Evolutionary conservation across 2,113 vertebrate genomes (phyloP), one percentile per base, ranked within the genome.

Genomic region (Chinchilla lanigera): DNA sequence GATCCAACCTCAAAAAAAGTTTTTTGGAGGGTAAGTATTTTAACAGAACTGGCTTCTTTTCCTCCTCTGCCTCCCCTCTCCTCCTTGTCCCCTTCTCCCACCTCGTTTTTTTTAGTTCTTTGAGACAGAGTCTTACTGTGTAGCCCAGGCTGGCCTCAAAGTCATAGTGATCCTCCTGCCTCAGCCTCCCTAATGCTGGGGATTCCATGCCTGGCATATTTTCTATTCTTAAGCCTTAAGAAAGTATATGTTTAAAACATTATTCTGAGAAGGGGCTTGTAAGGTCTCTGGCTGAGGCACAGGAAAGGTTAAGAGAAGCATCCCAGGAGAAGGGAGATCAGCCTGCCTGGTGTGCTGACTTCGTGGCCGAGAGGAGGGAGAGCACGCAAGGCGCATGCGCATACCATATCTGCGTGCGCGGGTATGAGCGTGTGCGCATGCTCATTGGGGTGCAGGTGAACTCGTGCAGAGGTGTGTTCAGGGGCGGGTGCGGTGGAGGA

Each of bases 21-120:
- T 16, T 20, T 22, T 71, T 69, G 47, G 47, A 9, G n/a, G 50
- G n/a, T 69, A 96, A 65, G 35, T 60, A 16, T 88, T 90, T 97
- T 93, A 80, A 65, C 63, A 65, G 41, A 61, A 85, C 80, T 84
- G 52, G 26, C 50, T 92, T 83, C 83, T 35, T 95, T 85, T 84
- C 24, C 17, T 69, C 5, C 5, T 2, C 7, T n/a, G 19, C 33
- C 17, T 61, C 11, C 14, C 33, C 16, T 16, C 12, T 63, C 12
- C 10, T 63, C 33, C 61, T 26, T 61, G n/a, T n/a, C n/a, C n/a
- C n/a, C n/a, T n/a, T n/a, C n/a, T n/a, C n/a, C n/a, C n/a, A n/a
- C n/a, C n/a, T n/a, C n/a, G n/a, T 24, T 65, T 67, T 35, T 69
- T 69, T 35, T 69, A 61, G 67, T n/a, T 67, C 35, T 69, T 69